phyloP scores from a whole-genome alignment of 2,113 vertebrate genomes.

The Stercorarius parasiticus region DNA sequence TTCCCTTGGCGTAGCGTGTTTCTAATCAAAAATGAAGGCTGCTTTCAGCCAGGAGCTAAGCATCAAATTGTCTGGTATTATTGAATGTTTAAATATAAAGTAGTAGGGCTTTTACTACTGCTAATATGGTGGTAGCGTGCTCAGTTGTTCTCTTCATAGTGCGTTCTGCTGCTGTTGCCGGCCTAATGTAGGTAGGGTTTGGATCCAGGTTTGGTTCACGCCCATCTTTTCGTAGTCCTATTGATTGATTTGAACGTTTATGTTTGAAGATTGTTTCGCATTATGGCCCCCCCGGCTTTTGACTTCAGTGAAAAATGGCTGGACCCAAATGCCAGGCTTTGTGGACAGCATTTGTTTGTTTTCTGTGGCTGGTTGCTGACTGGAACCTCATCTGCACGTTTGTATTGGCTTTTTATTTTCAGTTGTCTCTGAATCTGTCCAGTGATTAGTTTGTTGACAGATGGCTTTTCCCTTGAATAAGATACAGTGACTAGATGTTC shows the following conservation, averaged over 20 bases:
- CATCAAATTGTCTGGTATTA: not conserved
- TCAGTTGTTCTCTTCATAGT: not conserved
- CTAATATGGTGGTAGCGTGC: not conserved
- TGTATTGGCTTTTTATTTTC: slow-evolving; percentile 64
- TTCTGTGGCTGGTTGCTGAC: slow-evolving; percentile 43
- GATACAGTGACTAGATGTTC: slow-evolving; percentile 58
- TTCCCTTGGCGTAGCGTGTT: not conserved
- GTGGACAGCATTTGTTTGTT: slow-evolving; percentile 39
- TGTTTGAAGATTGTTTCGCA: not conserved
- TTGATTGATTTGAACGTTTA: not conserved
- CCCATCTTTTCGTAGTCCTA: not conserved
- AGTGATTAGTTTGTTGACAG: slow-evolving; percentile 62
- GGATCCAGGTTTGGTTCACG: not conserved
- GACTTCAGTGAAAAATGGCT: slow-evolving; percentile 18
- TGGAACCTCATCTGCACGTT: slow-evolving; percentile 52
- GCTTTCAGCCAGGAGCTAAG: not conserved
- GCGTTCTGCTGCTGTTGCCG: not conserved
- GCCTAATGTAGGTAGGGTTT: not conserved
- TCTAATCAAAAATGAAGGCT: slow-evolving; percentile 25
- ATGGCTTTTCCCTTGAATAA: slow-evolving; percentile 66
- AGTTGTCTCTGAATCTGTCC: slow-evolving; percentile 51
- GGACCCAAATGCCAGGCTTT: slow-evolving; percentile 23
- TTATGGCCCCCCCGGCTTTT: not conserved
- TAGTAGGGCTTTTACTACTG: not conserved
- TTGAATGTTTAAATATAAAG: not conserved